Conservation (phyloP, 1,140 invertebrate genomes). For the Panagrolaimus sp. region DNA sequence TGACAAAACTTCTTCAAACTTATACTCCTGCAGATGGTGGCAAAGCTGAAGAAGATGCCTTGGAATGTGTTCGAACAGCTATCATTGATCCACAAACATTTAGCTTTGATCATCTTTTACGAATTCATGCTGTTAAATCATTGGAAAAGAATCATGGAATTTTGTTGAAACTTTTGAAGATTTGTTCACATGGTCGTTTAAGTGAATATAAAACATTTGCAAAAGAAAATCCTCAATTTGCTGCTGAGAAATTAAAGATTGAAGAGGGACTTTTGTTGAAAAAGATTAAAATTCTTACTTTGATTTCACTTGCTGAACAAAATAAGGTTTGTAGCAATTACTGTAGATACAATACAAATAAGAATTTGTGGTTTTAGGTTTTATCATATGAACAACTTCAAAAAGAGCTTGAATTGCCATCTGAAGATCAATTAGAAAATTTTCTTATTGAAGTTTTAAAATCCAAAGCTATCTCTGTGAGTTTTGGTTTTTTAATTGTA, state of each 20-base stretch:
- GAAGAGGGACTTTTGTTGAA: constrained; percentile 40
- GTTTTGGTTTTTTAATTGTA: constrained; percentile 19
- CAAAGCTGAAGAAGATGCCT: constrained; percentile 43
- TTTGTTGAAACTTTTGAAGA: constrained; percentile 42
- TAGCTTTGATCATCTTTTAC: constrained; percentile 51
- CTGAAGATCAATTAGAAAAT: constrained; percentile 47
- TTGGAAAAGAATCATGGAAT: constrained; percentile 45
- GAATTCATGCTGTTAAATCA: constrained; percentile 46
- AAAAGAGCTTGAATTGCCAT: constrained; percentile 39
- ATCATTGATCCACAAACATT: constrained; percentile 51
- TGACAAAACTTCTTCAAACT: constrained; percentile 44
- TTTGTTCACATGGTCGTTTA: constrained; percentile 47
- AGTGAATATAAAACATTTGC: constrained; percentile 48
- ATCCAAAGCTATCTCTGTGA: constrained; percentile 51
- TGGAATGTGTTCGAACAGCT: constrained; percentile 53
- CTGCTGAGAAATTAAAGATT: constrained; percentile 43
- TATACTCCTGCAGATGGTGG: constrained; percentile 45
- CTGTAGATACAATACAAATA: too few species aligned
- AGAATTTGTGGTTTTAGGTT: background rate
- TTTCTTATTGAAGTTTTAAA: constrained; percentile 57
- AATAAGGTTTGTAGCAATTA: too few species aligned
- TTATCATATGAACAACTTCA: background rate
- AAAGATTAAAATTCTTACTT: constrained; percentile 54
- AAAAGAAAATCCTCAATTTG: constrained; percentile 43
- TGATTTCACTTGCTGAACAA: constrained; percentile 53